Evolutionary conservation across 1,140 invertebrate genomes (phyloP).

Genomic region (Vanessa tameamea): DNA sequence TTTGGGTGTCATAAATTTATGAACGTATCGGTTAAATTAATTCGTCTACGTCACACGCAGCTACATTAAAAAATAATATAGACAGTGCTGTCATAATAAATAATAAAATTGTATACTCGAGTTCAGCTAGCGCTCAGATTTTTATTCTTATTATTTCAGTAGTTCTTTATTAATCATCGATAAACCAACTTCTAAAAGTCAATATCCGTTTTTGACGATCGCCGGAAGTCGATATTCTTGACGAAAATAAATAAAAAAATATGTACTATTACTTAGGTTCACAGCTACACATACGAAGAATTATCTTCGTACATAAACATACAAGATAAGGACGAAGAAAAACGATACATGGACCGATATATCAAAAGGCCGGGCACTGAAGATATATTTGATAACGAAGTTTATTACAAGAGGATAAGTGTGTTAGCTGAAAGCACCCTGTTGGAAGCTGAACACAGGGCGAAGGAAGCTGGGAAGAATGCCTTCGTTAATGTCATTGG

Average conservation of each 20-base stretch:
- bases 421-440: conserved; percentile 56
- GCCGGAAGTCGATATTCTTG: background rate
- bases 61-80: no score
- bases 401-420: conserved; percentile 63
- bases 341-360: conserved; percentile 60
- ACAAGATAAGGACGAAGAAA: conserved; percentile 52
- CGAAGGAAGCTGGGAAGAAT: conserved; percentile 32
- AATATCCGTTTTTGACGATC: background rate
- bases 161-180: no score
- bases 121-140: no score
- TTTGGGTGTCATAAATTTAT: no score
- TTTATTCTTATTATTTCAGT: no score
- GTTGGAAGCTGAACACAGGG: conserved; percentile 53
- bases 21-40: no score
- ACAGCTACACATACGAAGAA: conserved; percentile 66
- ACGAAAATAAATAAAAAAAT: background rate
- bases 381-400: conserved; percentile 67
- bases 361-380: conserved; percentile 44
- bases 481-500: conserved; percentile 54
- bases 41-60: no score
- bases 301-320: conserved; percentile 55
- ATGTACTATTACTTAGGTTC: conserved; percentile 46
- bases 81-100: no score
- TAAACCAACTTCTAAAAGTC: no score
- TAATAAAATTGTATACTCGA: no score